phyloP scores from a whole-genome alignment of 2,113 vertebrate genomes.

The Anhinga anhinga region DNA sequence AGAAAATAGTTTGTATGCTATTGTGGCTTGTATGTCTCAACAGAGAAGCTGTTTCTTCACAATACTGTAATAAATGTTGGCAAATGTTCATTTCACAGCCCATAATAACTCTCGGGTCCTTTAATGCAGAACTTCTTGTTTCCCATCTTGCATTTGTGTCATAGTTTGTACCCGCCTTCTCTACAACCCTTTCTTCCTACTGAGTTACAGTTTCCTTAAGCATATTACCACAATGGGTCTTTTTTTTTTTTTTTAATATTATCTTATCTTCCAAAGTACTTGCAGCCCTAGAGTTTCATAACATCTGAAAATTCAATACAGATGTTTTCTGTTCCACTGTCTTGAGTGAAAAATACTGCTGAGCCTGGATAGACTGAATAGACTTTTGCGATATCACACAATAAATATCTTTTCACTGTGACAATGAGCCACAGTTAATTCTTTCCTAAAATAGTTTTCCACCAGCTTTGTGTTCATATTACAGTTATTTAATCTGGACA shows the following conservation, averaged over 20 bases:
- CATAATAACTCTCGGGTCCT: background rate
- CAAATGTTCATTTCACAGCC: background rate
- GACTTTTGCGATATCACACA: background rate
- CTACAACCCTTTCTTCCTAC: background rate
- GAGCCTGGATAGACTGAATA: background rate
- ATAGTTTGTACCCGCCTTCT: background rate
- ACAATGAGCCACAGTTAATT: background rate
- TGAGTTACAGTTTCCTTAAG: background rate
- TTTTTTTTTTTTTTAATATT: background rate
- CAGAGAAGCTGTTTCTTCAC: background rate
- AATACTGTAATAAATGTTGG: background rate
- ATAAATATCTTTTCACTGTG: background rate
- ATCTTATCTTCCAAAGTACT: background rate
- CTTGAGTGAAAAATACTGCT: background rate
- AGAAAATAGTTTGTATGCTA: background rate
- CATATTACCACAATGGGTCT: background rate
- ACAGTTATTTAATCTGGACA: background rate
- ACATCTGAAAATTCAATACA: background rate
- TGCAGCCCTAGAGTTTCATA: background rate
- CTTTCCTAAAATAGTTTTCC: background rate
- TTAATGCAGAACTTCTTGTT: background rate
- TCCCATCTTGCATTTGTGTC: background rate
- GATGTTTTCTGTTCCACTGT: background rate
- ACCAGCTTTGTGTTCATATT: background rate
- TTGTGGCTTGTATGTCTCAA: background rate